Conservation (phyloP, 2,797 vertebrate genomes). For the Tokudaia muenninki region DNA sequence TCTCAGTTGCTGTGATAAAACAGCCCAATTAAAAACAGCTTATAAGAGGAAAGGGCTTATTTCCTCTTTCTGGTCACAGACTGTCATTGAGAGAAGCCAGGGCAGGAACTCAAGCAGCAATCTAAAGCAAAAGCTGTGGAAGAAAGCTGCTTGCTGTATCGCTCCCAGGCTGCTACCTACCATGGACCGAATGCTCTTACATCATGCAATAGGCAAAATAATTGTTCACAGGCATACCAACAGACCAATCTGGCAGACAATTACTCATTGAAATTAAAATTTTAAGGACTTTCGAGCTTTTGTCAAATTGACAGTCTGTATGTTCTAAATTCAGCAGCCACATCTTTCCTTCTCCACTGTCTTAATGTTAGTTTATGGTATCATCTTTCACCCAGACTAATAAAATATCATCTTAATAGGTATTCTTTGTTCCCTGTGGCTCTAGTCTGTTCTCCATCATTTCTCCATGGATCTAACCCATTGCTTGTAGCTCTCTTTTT, state of each 20-base stretch:
- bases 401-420: not conserved
- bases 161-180: not conserved
- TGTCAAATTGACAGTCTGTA: not conserved
- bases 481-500: not conserved
- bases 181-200: not conserved
- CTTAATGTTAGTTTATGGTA: not conserved
- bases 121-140: not conserved
- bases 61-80: not conserved
- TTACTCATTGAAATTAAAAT: not conserved
- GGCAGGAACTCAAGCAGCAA: not conserved
- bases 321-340: too few relatives aligned
- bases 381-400: not conserved
- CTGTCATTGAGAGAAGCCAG: not conserved
- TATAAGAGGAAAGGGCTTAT: not conserved
- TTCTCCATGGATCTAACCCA: not conserved
- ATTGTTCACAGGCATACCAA: not conserved
- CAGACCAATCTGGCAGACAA: not conserved
- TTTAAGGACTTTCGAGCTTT: not conserved
- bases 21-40: not conserved
- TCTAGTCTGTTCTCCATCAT: not conserved
- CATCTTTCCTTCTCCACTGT: not conserved
- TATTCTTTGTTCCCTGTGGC: not conserved
- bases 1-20: not conserved
- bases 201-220: not conserved
- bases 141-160: not conserved